Evolutionary conservation across 2,113 vertebrate species (phyloP).

Genomic region (Brienomyrus longianalis): DNA sequence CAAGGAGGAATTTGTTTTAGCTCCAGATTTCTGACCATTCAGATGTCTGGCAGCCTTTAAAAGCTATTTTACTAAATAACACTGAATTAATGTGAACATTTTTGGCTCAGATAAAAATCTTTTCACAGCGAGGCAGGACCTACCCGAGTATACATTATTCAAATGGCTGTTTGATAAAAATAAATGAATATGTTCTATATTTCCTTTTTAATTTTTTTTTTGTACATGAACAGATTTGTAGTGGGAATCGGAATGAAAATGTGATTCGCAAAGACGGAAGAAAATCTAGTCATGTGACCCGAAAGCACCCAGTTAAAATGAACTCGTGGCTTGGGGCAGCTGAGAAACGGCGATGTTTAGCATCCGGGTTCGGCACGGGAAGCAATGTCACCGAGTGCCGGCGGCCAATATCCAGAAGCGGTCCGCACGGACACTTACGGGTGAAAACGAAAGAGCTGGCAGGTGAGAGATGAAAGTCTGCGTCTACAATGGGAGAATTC

Average conservation of each 20-base stretch:
- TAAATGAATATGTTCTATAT: not conserved
- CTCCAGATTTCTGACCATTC: not conserved
- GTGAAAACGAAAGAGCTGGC: not conserved
- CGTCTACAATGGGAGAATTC: not conserved
- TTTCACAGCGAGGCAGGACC: not conserved
- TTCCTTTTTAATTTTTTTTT: not conserved
- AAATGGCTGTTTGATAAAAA: not conserved
- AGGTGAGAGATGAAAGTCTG: not conserved
- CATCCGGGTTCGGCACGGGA: not conserved
- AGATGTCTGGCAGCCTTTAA: not conserved
- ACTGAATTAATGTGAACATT: constrained; percentile 3
- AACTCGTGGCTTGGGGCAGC: not conserved
- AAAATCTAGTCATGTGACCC: not conserved
- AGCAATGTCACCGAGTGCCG: not conserved
- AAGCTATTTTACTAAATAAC: not conserved
- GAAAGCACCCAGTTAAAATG: not conserved
- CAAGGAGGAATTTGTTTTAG: constrained; percentile 24
- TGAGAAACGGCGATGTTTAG: not conserved
- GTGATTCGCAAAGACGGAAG: not conserved
- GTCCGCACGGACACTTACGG: not conserved
- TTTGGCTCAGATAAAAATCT: too few relatives aligned
- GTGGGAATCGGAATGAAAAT: not conserved
- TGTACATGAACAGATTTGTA: not conserved
- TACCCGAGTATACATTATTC: not conserved
- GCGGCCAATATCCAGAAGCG: not conserved